Evolutionary conservation across 2,113 vertebrate genomes (phyloP).

Genomic region (Hyaena hyaena): DNA sequence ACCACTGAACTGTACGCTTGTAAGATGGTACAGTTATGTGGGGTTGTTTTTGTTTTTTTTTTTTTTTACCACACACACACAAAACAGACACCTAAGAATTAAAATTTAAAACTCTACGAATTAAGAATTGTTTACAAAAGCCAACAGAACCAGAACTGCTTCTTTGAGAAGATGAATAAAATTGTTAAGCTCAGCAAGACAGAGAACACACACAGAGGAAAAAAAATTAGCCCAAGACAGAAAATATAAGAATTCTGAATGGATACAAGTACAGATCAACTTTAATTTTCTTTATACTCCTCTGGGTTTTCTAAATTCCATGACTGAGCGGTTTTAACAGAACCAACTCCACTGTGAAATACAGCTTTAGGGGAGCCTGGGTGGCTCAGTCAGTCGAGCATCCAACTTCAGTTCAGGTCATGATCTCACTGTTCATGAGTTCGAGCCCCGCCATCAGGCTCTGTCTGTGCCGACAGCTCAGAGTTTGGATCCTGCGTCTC

Average conservation of each 20-base stretch:
- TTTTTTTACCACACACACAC: not conserved
- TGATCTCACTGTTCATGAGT: no score
- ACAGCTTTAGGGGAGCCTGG: no score
- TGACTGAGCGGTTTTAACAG: slow-evolving; percentile 16
- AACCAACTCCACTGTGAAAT: not conserved
- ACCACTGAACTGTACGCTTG: not conserved
- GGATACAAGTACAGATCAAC: not conserved
- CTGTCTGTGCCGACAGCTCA: no score
- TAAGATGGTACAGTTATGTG: not conserved
- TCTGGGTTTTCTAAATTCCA: not conserved
- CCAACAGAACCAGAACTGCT: not conserved
- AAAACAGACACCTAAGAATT: not conserved
- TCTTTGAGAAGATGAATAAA: slow-evolving; percentile 37
- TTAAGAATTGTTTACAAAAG: not conserved
- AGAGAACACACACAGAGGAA: not conserved
- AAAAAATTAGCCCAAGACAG: not conserved
- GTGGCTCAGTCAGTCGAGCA: no score
- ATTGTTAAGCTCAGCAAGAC: not conserved
- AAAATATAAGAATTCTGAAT: not conserved
- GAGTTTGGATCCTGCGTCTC: no score
- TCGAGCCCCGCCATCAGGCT: no score
- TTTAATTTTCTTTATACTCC: not conserved
- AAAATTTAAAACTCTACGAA: not conserved
- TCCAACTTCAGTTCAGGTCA: no score
- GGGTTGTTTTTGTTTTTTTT: not conserved